Percentiles rank a stretch among this genome's conserved stretches.
Evolutionary conservation across 2,888 invertebrate species (phyloP).

Genomic region (Ctenicera cuprea): DNA sequence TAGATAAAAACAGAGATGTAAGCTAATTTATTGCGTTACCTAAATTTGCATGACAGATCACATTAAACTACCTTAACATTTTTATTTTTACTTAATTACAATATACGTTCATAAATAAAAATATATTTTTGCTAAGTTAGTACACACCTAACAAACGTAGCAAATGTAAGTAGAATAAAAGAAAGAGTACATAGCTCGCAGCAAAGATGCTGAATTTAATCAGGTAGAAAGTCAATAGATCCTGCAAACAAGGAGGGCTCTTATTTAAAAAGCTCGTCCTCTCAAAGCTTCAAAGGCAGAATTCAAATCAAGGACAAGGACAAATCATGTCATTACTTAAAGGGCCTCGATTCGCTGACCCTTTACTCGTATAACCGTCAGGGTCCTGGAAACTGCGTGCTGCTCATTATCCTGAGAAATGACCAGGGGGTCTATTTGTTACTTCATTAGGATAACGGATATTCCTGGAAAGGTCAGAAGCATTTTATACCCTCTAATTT

Average conservation of each 20-base stretch:
- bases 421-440: constrained; percentile 56
- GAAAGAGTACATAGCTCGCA: constrained; percentile 16
- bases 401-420: constrained; percentile 61
- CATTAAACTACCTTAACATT: no score
- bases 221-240: constrained; percentile 52
- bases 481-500: constrained; percentile 24
- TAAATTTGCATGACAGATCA: no score
- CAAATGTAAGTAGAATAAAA: background rate
- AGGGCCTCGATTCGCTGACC: constrained; percentile 59
- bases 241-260: constrained; percentile 27
- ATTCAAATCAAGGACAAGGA: constrained; percentile 55
- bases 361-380: constrained; percentile 49
- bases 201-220: constrained; percentile 43
- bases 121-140: background rate
- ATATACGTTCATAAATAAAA: background rate
- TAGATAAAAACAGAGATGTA: no score
- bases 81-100: background rate
- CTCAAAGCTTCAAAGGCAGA: constrained; percentile 40
- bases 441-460: constrained; percentile 60
- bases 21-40: no score
- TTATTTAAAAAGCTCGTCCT: constrained; percentile 42
- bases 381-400: constrained; percentile 50
- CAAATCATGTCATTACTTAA: constrained; percentile 61
- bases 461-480: constrained; percentile 31
- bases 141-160: background rate